Evolutionary conservation across 2,888 invertebrate genomes (phyloP), one percentile per base, ranked within the genome.

Genomic region (Drosophila picticornis): DNA sequence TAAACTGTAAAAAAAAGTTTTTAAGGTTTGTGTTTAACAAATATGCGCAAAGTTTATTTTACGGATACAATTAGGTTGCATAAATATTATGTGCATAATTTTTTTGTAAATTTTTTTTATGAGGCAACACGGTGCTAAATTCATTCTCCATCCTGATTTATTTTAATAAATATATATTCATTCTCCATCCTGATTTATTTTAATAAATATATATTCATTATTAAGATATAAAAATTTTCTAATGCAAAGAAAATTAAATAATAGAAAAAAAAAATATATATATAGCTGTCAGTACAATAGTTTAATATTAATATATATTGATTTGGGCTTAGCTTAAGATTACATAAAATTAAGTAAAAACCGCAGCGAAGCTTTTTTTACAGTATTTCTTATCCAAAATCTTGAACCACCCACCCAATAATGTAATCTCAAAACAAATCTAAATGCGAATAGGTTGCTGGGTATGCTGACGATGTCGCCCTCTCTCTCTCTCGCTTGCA

Each of bases 391-490:
- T 66, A 25, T 10, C 16, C 2, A 48, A 75, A 34, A 31, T 19
- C 43, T 76, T 27, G 38, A 77, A n/a, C 72, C 34, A 32, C 78
- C 77, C 77, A 53, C 38, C 10, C 25, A 16, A 22, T 53, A 75
- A 38, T 63, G 59, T 58, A 75, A 56, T 67, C 72, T 75, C 16
- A 50, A 67, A 76, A 61, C 59, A 63, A 57, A 70, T 77, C 66
- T 62, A 60, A 58, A 64, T 65, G 52, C 29, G 53, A 59, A 73
- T 40, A n/a, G n/a, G 34, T 58, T 59, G 58, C 43, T 64, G 52
- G 46, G n/a, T 29, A 48, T 50, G 27, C 63, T 63, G 38, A 34
- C 16, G 10, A 22, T 25, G 4, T 13, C 32, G n/a, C 55, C 22
- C 36, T 34, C 43, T 29, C 36, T 34, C 43, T 29, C 31, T 32